Percentiles rank a stretch among this genome's conserved stretches.
These are phyloP conservation scores for Phyto melanocephala DNA, from an alignment of 2,888 invertebrate genomes.

Conservation along the genomic window DNA sequence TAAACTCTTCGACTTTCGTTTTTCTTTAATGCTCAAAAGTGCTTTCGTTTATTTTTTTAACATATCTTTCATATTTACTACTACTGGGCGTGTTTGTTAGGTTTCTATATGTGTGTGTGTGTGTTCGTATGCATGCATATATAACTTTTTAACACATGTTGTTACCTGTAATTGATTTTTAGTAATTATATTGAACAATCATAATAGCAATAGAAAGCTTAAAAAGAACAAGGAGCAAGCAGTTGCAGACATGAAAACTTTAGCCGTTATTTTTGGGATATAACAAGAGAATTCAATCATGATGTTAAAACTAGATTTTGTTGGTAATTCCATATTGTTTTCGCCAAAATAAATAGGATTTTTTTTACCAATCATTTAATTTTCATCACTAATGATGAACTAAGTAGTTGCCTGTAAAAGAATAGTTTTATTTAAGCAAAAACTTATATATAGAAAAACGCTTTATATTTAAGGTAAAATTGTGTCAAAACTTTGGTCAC, in stretches of 20 bases:
- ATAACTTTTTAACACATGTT: constrained; percentile 32
- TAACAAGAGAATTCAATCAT: background rate
- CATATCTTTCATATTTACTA: background rate
- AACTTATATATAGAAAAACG: no score
- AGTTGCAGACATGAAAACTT: constrained; percentile 1
- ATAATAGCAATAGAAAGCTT: background rate
- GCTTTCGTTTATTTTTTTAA: background rate
- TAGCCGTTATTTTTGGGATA: background rate
- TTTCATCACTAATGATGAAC: background rate
- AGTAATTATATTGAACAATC: constrained; percentile 20
- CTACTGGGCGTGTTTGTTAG: background rate
- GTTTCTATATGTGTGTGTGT: background rate
- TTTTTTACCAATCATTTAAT: constrained; percentile 13
- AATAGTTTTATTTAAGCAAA: no score
- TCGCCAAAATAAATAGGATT: no score
- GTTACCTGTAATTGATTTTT: constrained; percentile 50
- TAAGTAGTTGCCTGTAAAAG: no score
- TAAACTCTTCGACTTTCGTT: constrained; percentile 2
- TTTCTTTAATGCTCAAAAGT: background rate
- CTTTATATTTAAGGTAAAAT: no score
- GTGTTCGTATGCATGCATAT: no score
- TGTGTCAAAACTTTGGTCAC: no score
- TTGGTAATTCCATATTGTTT: background rate
- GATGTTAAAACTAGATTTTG: background rate
- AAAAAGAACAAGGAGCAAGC: background rate